Conservation (phyloP, 2,888 invertebrate species). For the Hyposoter dolosus region DNA sequence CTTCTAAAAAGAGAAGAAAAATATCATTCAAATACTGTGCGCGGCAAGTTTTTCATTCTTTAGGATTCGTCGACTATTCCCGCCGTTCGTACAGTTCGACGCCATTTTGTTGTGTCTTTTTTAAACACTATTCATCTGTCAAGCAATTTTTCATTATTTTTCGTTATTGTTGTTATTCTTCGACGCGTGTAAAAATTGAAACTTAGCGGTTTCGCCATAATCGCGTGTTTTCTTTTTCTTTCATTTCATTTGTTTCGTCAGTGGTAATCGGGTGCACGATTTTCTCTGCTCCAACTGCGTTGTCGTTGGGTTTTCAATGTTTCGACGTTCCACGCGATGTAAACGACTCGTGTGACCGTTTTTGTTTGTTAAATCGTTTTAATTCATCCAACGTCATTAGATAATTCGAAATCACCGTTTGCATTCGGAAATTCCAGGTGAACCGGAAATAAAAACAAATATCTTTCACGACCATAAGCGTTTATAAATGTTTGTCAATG, state of each 20-base stretch:
- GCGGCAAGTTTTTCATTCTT: slow-evolving; percentile 18
- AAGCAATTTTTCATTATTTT: not conserved
- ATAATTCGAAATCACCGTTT: not conserved
- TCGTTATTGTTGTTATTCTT: not conserved
- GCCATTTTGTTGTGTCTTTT: slow-evolving; percentile 30
- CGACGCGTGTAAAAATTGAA: not conserved
- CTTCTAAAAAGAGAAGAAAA: slow-evolving; percentile 28
- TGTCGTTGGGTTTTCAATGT: slow-evolving; percentile 35
- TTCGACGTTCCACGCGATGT: slow-evolving; percentile 53
- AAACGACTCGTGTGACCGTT: slow-evolving; percentile 54
- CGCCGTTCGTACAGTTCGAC: slow-evolving; percentile 1
- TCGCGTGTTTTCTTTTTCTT: not conserved
- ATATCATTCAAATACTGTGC: slow-evolving; percentile 18
- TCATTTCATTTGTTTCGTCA: not conserved
- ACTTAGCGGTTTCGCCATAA: not conserved
- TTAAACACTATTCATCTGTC: not conserved
- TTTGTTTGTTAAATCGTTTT: slow-evolving; percentile 12
- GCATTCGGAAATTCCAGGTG: not conserved
- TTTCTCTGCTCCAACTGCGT: not conserved
- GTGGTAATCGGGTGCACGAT: not conserved
- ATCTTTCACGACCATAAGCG: not conserved
- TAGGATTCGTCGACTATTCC: not conserved
- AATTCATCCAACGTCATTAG: not conserved
- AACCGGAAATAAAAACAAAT: not conserved
- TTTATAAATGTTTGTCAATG: not conserved